Evolutionary conservation across 1,140 invertebrate genomes (phyloP).

Genomic region (Belonocnema kinseyi): DNA sequence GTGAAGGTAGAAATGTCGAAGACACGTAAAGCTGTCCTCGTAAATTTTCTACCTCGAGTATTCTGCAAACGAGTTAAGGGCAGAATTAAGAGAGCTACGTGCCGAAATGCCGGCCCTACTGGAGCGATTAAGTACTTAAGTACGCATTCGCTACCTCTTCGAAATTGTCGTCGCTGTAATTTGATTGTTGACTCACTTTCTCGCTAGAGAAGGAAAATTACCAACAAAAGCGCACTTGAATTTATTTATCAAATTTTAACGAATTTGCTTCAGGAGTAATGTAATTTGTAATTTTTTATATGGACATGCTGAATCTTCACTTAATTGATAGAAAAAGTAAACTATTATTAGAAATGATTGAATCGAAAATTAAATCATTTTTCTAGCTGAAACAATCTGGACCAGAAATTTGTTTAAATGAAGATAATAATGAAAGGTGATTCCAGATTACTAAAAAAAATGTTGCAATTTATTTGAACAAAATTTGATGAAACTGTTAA

Average conservation of each 20-base stretch:
- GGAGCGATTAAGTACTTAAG: constrained; percentile 15
- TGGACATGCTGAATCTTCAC: background rate
- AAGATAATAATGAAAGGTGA: no score
- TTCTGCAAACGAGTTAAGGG: background rate
- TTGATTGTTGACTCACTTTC: constrained; percentile 8
- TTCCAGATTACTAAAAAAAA: no score
- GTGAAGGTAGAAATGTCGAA: background rate
- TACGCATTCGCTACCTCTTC: background rate
- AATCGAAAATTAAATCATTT: background rate
- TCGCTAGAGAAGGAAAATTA: background rate
- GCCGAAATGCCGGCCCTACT: constrained; percentile 16
- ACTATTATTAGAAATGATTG: background rate
- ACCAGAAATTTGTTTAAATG: no score
- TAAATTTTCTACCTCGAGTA: constrained; percentile 12
- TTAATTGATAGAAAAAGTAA: background rate
- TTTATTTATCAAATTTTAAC: background rate
- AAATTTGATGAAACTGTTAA: no score
- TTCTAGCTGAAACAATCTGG: no score
- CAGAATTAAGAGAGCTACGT: background rate
- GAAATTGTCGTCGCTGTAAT: background rate
- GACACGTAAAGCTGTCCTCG: constrained; percentile 15
- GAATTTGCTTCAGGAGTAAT: background rate
- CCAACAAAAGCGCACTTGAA: background rate
- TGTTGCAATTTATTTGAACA: no score
- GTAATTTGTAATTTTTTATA: background rate